Evolutionary conservation across 2,113 vertebrate genomes (phyloP), one percentile per base, ranked within the genome.

Genomic region (Prunella fulvescens): DNA sequence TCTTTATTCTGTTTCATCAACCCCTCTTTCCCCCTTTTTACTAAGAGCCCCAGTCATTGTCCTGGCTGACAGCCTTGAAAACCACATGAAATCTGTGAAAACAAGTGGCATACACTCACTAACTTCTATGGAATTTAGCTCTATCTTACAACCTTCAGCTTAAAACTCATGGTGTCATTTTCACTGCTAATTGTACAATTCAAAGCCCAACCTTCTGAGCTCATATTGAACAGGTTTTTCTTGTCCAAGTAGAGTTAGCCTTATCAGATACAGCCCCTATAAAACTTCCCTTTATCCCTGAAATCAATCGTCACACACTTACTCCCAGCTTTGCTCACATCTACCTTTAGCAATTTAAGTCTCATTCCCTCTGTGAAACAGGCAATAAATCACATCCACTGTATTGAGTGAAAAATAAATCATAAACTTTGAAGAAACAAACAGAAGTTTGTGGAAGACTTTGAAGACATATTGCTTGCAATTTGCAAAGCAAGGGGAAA

Each of bases 401-500:
- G 69, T 95, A 95, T 25, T 76, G 95, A 96, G 90, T 81, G 69
- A 94, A 92, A 96, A 95, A 96, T 94, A 96, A 97, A 96, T 97
- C 96, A 97, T 88, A 93, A 96, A 96, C 90, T 96, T 90, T 45
- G 82, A 88, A 96, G 89, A 95, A 74, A 83, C 45, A 71, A 60
- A 66, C 73, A 94, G 76, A 94, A 94, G 51, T 95, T 90, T 84
- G 61, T 56, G 61, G 69, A 89, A 84, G 54, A 54, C 47, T 91
- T 95, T n/a, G 39, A 86, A 94, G 37, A 90, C 29, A 8, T 40
- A 80, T 80, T 78, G 29, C 48, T 45, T 62, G 24, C 4, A 7
- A 82, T 77, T 83, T 44, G 31, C 79, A 80, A 72, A 85, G 51
- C 29, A 76, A 79, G 39, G 26, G 19, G 51, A 86, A 86, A 64